These are phyloP conservation scores for Sebastes aleutianus DNA, from an alignment of 2,797 vertebrate genomes.

Conservation along the genomic window DNA sequence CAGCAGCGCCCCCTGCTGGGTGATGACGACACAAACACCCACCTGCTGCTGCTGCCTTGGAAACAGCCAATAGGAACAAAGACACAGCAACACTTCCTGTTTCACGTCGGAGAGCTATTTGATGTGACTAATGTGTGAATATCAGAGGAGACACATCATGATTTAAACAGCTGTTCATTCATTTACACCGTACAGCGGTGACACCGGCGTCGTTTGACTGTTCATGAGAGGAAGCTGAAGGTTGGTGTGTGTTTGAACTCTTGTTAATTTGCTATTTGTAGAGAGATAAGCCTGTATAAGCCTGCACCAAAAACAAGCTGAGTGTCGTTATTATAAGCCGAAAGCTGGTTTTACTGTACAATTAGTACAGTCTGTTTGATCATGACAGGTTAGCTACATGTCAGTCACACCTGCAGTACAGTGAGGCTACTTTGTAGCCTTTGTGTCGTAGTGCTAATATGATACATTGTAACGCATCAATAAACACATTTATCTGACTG, in stretches of 20 bases:
- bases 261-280: slow-evolving; percentile 31
- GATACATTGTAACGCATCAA: background rate
- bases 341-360: background rate
- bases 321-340: background rate
- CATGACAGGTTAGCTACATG: background rate
- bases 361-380: background rate
- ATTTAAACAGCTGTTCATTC: background rate
- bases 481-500: background rate
- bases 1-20: slow-evolving; percentile 49
- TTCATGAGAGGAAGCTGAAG: slow-evolving; percentile 59
- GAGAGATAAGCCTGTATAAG: slow-evolving; percentile 57
- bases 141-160: background rate
- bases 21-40: fast-evolving
- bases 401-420: background rate
- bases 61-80: slow-evolving; percentile 52
- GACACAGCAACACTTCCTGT: slow-evolving; percentile 66
- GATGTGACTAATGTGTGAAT: slow-evolving; percentile 9
- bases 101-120: slow-evolving; percentile 1
- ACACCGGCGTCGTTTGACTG: background rate
- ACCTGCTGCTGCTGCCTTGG: background rate
- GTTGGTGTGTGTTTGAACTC: slow-evolving; percentile 53
- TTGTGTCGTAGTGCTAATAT: background rate
- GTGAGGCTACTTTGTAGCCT: background rate
- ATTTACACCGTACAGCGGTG: background rate
- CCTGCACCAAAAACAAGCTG: slow-evolving; percentile 25